These are phyloP conservation scores for Hippocampus mohnikei DNA, from an alignment of 2,113 vertebrate genomes.

Conservation along the genomic window DNA sequence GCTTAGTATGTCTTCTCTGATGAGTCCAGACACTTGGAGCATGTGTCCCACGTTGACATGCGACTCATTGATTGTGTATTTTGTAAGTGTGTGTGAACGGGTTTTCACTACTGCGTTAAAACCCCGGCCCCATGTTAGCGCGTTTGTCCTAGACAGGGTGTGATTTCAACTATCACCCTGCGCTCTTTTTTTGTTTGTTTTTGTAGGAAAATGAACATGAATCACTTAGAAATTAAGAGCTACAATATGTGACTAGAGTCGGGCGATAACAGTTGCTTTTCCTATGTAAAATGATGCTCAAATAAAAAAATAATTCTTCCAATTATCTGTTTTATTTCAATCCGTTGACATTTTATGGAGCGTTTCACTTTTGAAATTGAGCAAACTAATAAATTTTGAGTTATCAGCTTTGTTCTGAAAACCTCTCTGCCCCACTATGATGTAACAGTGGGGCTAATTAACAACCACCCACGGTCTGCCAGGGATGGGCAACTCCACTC, in stretches of 20 bases:
- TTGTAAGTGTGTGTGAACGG: slow-evolving; percentile 56
- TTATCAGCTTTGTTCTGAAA: no score
- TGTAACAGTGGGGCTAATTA: no score
- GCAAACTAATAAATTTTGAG: no score
- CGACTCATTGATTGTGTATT: slow-evolving; percentile 58
- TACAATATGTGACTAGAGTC: slow-evolving; percentile 69
- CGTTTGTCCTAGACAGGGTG: slow-evolving; percentile 49
- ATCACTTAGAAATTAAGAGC: slow-evolving; percentile 70
- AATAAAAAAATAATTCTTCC: slow-evolving; percentile 31
- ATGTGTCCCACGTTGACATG: slow-evolving; percentile 61
- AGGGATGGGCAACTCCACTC: no score
- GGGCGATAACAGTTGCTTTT: slow-evolving; percentile 65
- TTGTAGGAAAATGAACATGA: slow-evolving; percentile 66
- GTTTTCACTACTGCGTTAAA: slow-evolving; percentile 77
- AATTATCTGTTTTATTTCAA: slow-evolving; percentile 2
- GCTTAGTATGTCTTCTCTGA: slow-evolving; percentile 57
- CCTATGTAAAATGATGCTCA: slow-evolving; percentile 74
- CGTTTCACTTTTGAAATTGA: neutral
- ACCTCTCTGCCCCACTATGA: no score
- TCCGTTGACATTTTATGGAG: no score
- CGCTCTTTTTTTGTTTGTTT: slow-evolving; percentile 44
- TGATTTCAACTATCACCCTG: slow-evolving; percentile 36
- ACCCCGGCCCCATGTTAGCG: slow-evolving; percentile 52
- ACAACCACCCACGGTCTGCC: no score
- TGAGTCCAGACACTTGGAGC: slow-evolving; percentile 60